A percentile compares a stretch with the other conserved stretches of the same genome.
Evolutionary conservation across 2,113 vertebrate genomes (phyloP).

Genomic region (Suricata suricatta): DNA sequence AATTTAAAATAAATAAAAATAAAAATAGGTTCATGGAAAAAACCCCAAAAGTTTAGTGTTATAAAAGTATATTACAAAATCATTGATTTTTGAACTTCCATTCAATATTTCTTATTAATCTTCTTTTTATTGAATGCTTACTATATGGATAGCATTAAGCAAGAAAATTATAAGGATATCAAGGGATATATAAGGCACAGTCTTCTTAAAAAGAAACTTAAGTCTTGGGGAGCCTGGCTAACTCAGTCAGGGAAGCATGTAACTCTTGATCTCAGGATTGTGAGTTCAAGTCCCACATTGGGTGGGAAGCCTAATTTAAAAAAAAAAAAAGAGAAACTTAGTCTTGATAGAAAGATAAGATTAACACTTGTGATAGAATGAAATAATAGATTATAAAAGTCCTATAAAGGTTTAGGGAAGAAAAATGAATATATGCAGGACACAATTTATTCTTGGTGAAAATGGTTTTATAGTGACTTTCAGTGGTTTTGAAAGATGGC

Average conservation of each 20-base stretch:
- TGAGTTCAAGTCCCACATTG: not conserved
- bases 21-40: not conserved
- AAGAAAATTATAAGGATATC: not conserved
- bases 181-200: not conserved
- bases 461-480: not conserved
- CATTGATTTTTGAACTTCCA: constrained; percentile 30
- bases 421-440: not conserved
- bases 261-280: not conserved
- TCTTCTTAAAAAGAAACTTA: not conserved
- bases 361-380: not conserved
- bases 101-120: constrained; percentile 31
- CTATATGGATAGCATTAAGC: not conserved
- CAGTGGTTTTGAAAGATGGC: not conserved
- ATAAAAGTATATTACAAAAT: not conserved
- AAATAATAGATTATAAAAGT: constrained; percentile 19
- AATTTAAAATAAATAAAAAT: too few relatives aligned
- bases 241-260: not conserved
- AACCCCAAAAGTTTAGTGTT: not conserved
- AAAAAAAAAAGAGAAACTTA: not conserved
- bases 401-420: not conserved
- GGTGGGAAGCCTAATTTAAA: not conserved
- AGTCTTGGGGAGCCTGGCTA: not conserved
- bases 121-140: constrained; percentile 41
- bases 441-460: not conserved
- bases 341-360: not conserved